phyloP scores from a whole-genome alignment of 2,888 invertebrate genomes.

The Drosophila demipolita region DNA sequence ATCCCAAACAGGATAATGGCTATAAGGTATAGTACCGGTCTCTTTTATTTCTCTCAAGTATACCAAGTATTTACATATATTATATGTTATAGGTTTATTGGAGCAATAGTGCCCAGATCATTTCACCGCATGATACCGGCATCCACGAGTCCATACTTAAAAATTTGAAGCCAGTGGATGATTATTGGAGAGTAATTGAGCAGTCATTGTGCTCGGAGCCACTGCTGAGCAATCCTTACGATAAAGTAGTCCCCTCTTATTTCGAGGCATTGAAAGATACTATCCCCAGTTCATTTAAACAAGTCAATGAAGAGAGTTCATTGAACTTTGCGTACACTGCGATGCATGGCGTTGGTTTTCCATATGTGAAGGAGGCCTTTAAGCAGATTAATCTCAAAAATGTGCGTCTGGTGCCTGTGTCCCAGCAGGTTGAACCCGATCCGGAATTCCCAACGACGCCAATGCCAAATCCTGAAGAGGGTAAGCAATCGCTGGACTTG shows the following conservation, averaged over 20 bases:
- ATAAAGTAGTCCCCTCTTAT: conserved; percentile 89
- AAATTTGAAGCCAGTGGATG: conserved; percentile 91
- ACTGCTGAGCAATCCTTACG: conserved; percentile 89
- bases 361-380: conserved; percentile 91
- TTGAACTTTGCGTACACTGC: conserved; percentile 95
- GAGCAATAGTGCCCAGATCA: conserved; percentile 97
- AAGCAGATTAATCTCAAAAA: conserved; percentile 89
- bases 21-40: conserved; percentile 88
- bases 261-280: conserved; percentile 87
- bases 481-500: conserved; percentile 91
- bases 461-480: conserved; percentile 99
- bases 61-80: not conserved
- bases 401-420: conserved; percentile 78
- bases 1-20: conserved; percentile 97
- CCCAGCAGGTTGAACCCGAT: conserved; percentile 93
- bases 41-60: not conserved
- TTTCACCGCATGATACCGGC: conserved; percentile 94
- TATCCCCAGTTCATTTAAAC: conserved; percentile 86
- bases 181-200: conserved; percentile 90
- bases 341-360: conserved; percentile 98
- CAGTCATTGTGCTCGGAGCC: conserved; percentile 86
- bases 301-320: conserved; percentile 86
- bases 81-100: conserved; percentile 90
- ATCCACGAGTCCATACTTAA: conserved; percentile 92
- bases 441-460: conserved; percentile 98